Conservation (phyloP, 30 jellyfish, hydroid and myxozoan species). For the Turritopsis rubra region DNA sequence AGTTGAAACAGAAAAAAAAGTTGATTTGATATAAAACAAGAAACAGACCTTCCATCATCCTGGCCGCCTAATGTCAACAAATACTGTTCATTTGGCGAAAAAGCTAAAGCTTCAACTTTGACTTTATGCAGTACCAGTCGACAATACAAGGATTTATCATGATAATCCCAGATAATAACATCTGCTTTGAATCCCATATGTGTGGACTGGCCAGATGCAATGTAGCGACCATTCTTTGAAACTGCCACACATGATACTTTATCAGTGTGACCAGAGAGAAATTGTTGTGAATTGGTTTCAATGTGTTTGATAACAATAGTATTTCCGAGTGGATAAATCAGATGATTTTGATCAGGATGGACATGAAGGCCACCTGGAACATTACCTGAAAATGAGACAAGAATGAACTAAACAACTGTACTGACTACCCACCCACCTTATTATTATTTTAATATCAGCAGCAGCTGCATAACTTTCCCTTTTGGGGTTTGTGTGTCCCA, state of each 20-base stretch:
- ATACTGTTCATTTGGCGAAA: slow-evolving; percentile 78
- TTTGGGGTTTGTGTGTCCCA: no score
- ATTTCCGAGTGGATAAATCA: slow-evolving; percentile 87
- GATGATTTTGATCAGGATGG: slow-evolving; percentile 79
- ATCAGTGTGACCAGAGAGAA: slow-evolving; percentile 86
- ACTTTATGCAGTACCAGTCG: slow-evolving; percentile 76
- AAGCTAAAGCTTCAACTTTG: slow-evolving; percentile 89
- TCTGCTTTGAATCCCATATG: slow-evolving; percentile 98
- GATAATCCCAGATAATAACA: slow-evolving; percentile 87
- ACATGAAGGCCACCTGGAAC: slow-evolving; percentile 87
- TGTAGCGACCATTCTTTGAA: slow-evolving; percentile 67
- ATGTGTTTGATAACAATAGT: slow-evolving; percentile 78
- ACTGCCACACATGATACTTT: slow-evolving; percentile 91
- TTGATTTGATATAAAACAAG: not conserved
- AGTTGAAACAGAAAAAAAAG: not conserved
- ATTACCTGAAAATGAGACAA: slow-evolving; percentile 58
- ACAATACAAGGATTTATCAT: slow-evolving; percentile 34
- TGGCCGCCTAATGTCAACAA: slow-evolving; percentile 94
- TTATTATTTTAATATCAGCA: not conserved
- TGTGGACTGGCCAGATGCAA: slow-evolving; percentile 94
- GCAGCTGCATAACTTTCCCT: not conserved
- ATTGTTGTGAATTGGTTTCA: slow-evolving; percentile 56
- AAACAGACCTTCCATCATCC: slow-evolving; percentile 86
- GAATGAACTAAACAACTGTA: not conserved
- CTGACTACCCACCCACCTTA: not conserved